Percentiles rank a stretch among this genome's conserved stretches.
phyloP scores from a whole-genome alignment of 2,797 vertebrate species.

The Cygnus olor region DNA sequence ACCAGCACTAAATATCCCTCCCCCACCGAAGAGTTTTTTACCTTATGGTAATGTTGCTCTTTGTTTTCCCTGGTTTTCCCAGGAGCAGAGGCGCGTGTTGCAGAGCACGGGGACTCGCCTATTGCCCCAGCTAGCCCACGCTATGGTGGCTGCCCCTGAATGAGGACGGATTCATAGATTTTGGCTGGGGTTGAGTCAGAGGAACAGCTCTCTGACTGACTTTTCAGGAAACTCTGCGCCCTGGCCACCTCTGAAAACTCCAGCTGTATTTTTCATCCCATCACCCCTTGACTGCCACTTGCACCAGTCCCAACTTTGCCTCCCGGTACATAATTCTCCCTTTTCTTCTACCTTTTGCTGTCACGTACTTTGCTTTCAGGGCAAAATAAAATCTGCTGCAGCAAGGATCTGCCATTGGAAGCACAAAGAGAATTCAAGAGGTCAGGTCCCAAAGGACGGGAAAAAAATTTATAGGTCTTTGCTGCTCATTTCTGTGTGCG shows the following conservation, averaged over 20 bases:
- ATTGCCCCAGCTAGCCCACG: background rate
- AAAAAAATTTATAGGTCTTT: background rate
- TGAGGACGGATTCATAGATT: background rate
- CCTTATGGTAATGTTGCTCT: conserved; percentile 58
- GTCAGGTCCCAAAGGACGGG: background rate
- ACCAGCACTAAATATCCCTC: conserved; percentile 69
- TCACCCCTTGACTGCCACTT: background rate
- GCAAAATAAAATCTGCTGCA: background rate
- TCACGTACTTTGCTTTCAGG: background rate
- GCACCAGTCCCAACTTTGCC: background rate
- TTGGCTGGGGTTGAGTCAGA: background rate
- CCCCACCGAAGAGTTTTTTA: conserved; percentile 56
- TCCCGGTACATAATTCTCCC: background rate
- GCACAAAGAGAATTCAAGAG: background rate
- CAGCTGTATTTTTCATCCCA: background rate
- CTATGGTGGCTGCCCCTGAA: background rate
- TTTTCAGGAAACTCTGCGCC: background rate
- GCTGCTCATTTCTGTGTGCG: accelerated
- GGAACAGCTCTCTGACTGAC: background rate
- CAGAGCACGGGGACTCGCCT: background rate
- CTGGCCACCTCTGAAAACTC: background rate
- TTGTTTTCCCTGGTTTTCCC: conserved; percentile 60
- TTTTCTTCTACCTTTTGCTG: background rate
- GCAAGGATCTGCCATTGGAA: background rate
- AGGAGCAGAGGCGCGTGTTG: background rate